Base-by-base conservation (phyloP, 2,888 invertebrate species). In the Tyria jacobaeae region DNA sequence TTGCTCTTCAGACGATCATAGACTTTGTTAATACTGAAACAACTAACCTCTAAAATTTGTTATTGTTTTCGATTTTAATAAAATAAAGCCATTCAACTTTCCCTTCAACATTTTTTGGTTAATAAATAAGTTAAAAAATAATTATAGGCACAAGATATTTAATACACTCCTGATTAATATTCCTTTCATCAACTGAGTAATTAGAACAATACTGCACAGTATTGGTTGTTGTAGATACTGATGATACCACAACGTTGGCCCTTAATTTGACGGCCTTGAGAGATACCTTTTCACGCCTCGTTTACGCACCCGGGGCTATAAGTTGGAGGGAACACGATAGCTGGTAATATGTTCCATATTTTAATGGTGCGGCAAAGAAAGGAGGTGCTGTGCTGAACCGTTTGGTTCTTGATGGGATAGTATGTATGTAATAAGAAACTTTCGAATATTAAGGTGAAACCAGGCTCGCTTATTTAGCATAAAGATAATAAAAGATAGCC, bases 401-500 rank as follows among this genome's bases (percentile, higher is more conserved):
- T n/a, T n/a, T n/a, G n/a, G n/a, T n/a, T n/a, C n/a, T n/a, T n/a
- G n/a, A n/a, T n/a, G n/a, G n/a, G n/a, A n/a, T n/a, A n/a, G n/a
- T n/a, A n/a, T n/a, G n/a, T n/a, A n/a, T 37, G 25, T 39, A 37
- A 27, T 48, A 17, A 44, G 12, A 56, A 24, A n/a, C 15, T 27
- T 34, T 31, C 50, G 34, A 27, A 60, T 50, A 17, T 24, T 31
- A 49, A 62, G 35, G 48, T 47, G 44, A 60, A 60, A 60, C 49
- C 25, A 35, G 37, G 57, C 41, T 54, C n/a, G 35, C 53, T 35
- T 61, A 62, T 58, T 56, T 39, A 52, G 47, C 59, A 63, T 52
- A 60, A 53, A 61, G 31, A 61, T 61, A 68, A 56, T 56, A 70
- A 72, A 74, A 80, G 77, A 74, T 76, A 41, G 58, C 60, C 76